Evolutionary conservation across 1,140 invertebrate species (phyloP).

Genomic region (Drosophila tristis): DNA sequence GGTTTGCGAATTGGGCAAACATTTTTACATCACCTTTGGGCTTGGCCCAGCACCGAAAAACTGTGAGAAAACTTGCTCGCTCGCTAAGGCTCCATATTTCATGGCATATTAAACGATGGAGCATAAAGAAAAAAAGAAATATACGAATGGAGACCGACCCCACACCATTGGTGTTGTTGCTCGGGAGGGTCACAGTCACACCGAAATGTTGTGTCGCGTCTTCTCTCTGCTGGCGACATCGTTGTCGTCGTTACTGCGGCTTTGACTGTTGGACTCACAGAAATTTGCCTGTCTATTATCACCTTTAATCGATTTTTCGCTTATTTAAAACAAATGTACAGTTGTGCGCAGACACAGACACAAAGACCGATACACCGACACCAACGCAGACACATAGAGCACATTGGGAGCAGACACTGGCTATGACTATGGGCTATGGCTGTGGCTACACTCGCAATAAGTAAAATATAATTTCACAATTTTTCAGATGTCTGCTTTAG

Average conservation of each 20-base stretch:
- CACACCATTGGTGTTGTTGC: conserved; percentile 10
- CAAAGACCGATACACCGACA: conserved; percentile 22
- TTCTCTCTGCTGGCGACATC: conserved; percentile 15
- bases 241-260: conserved; percentile 47
- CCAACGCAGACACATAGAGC: conserved; percentile 32
- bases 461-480: conserved; percentile 78
- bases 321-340: conserved; percentile 83
- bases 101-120: conserved; percentile 53
- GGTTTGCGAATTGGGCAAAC: neutral
- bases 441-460: conserved; percentile 30
- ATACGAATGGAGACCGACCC: conserved; percentile 21
- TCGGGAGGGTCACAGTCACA: neutral
- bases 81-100: conserved; percentile 17
- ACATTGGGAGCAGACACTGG: conserved; percentile 2
- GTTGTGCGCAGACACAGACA: conserved; percentile 60
- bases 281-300: conserved; percentile 82
- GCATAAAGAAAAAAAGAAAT: conserved; percentile 16
- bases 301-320: conserved; percentile 82
- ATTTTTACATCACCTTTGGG: conserved; percentile 14
- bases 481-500: conserved; percentile 58
- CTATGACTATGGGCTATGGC: no score
- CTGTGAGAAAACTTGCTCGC: conserved; percentile 13
- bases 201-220: no score
- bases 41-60: neutral
- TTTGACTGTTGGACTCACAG: conserved; percentile 69